Evolutionary conservation across 2,113 vertebrate species (phyloP), one percentile per base, ranked within the genome.

Genomic region (Nibea coibor): DNA sequence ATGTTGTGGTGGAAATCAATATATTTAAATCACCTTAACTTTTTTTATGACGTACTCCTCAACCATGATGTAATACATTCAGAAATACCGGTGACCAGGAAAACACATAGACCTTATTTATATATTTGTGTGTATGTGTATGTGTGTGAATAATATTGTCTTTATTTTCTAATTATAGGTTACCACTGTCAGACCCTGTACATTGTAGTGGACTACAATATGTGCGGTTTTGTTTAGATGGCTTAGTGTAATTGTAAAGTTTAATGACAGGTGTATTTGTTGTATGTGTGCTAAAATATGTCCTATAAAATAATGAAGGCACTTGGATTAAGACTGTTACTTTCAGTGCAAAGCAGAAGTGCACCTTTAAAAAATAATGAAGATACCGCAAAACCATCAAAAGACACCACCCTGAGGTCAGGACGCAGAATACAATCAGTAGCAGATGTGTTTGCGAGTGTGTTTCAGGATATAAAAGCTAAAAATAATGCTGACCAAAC

Each of bases 401-500:
- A 64, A 65, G 35, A 47, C 51, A 75, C 72, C 59, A 50, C 47
- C 57, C 66, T 47, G 15, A 72, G 74, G 48, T 63, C 28, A 68
- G 72, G 62, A 53, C 56, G 74, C 43, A 80, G 45, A 71, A 45
- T 42, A 47, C 47, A 71, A 50, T 53, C 62, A 59, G 64, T 26
- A 78, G 81, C 63, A 63, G 71, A 85, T 85, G 76, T 81, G 71
- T 72, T 75, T 75, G 61, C 73, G 35, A 14, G 17, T 71, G 51
- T 67, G 65, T 75, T 83, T 56, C 51, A 51, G 59, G 56, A 54
- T 48, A 77, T 72, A n/a, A 74, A 54, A 19, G 51, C 61, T 87
- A 83, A 85, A 87, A 82, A 83, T 80, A 85, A 66, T 20, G 43
- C 22, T 75, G n/a, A 24, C n/a, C 5, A 72, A 73, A 82, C 61